Base-by-base conservation (phyloP, 1,140 invertebrate species). In the Drosophila repletoides region DNA sequence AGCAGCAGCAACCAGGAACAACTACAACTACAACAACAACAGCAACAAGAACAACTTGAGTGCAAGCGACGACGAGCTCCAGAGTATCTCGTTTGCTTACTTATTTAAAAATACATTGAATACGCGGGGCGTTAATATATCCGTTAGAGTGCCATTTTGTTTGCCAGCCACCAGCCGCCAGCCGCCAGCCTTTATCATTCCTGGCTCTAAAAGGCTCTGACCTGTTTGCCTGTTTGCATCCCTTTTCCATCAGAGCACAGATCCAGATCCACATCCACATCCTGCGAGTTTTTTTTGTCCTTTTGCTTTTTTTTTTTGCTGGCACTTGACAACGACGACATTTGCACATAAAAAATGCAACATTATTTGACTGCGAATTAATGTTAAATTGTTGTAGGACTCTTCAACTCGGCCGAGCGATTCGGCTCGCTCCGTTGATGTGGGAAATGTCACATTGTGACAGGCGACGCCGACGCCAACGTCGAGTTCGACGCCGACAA, bases 351-450 rank as follows among this genome's bases (percentile, higher is more conserved):
- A 83, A 83, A 83, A 83, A 83, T 83, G 70, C 79, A 83, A 41
- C 80, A 83, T 86, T 83, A 83, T 83, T 83, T 83, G 79, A 83
- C 79, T 83, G 74, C 80, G 79, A 83, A 83, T 83, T 83, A 83
- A 83, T 83, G 79, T 83, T 84, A 83, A 83, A 83, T 83, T 83
- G 79, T 79, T 83, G 79, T 83, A 77, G 65, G 76, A 79, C 68
- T 45, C 17, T 59, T 61, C 60, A 70, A 40, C 56, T 40, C 49
- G 19, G 53, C 26, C 56, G 55, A 33, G 31, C 21, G 14, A 64
- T 6, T 19, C 10, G 31, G 59, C 53, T 56, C 31, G 66, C 64
- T 59, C 51, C 79, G 79, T 83, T 83, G 79, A 83, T 83, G 79
- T 83, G 79, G 79, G 80, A 83, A 83, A 83, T 83, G 79, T 83